Base-by-base conservation (phyloP, 1,140 invertebrate species). In the Carcinoscorpius rotundicauda region DNA sequence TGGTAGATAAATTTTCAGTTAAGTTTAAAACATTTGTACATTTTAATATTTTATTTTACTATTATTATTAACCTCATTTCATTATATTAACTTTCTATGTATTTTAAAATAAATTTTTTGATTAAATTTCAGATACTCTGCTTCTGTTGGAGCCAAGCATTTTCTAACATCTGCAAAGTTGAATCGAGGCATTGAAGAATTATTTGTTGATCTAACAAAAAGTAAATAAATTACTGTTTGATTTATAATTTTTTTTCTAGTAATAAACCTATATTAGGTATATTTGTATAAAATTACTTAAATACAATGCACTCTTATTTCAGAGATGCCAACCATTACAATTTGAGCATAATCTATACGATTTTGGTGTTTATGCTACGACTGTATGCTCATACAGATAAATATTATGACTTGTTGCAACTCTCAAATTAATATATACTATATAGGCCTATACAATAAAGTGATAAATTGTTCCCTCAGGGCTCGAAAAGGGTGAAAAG, bases 81-180 rank as follows among this genome's bases (percentile, higher is more conserved):
- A 29, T 29, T 29, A 29, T 29, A 29, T 29, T 29, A 29, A 29
- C 29, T 29, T 29, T n/a, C n/a, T 29, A 29, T 29, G 29, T 29
- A 29, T 29, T 29, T 29, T 2, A 29, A 29, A 29, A 29, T 29
- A 29, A 29, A 29, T 29, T 29, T 29, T 29, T 52, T 69, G 10
- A 10, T 51, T 29, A 29, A 29, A 29, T 76, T 78, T 68, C 69
- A 93, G 91, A 55, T 97, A 96, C 79, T 88, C 96, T 6, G 82
- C 83, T 64, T 88, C 89, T 71, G 95, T 98, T 6, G 92, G 91
- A 56, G 96, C 96, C n/a, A 84, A 85, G 67, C 95, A 98, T 79
- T 92, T 87, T 78, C 87, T 93, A 71, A 96, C 93, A 10, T 98
- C 96, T 49, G 97, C 97, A 0, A 98, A 98, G 79, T 76, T 87